Base-by-base conservation (phyloP, 2,113 vertebrate genomes). In the Aramus guarauna region DNA sequence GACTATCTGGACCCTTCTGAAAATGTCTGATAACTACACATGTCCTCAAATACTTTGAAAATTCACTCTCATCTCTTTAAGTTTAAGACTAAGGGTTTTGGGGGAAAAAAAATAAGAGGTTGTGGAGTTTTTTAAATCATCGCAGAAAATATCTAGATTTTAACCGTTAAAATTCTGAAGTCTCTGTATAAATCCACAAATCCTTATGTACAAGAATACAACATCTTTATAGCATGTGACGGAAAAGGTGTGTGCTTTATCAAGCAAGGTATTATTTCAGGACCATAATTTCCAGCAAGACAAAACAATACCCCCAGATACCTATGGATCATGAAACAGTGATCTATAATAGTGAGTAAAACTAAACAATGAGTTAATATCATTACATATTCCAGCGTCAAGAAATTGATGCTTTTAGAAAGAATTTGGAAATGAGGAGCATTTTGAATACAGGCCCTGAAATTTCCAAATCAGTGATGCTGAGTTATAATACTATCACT, bases 101-200 rank as follows among this genome's bases (percentile, higher is more conserved):
- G 43, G 43, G 2, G 0, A 4, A 12, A 16, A 39, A 48, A 24
- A 2, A 26, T 43, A 27, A 37, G 4, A 43, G 0, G 2, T n/a
- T 34, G 4, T 26, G 8, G 3, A 0, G 0, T 4, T 24, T 67
- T 75, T 29, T 4, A 11, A 45, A 62, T n/a, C 4, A 43, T 26
- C 8, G 19, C 5, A 45, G 15, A 76, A 86, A 60, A 73, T 26
- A 47, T 34, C 9, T 60, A 56, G 4, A 66, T 45, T 68, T 75
- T 74, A 94, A 32, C 6, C 12, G 8, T 34, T 66, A 69, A 36
- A 79, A 76, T 76, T 64, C 27, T 53, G 18, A 60, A 66, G 34
- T 43, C 5, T 63, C 3, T 21, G 5, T 10, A 12, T 15, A 26
- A 0, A 22, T 41, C 4, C 4, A 59, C 17, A 75, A 68, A 45